Conservation (phyloP, 2,113 vertebrate species). For the Paraplagusia blochii region DNA sequence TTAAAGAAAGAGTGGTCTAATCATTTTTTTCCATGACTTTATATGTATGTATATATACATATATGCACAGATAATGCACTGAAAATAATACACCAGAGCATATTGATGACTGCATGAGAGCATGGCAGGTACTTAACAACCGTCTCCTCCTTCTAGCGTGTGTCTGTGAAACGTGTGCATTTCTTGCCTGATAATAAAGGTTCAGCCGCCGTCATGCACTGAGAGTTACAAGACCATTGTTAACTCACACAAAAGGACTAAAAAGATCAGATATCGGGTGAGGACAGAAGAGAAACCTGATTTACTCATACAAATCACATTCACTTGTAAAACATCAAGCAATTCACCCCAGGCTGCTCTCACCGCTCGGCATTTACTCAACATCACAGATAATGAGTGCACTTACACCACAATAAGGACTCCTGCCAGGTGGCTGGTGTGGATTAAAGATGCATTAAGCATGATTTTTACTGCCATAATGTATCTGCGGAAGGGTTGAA, state of each 20-base stretch:
- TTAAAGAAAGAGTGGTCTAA: too few relatives aligned
- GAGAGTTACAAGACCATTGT: conserved; percentile 8
- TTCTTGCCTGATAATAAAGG: conserved; percentile 17
- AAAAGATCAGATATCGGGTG: conserved; percentile 4
- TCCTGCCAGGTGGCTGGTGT: conserved; percentile 22
- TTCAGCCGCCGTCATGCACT: conserved; percentile 10
- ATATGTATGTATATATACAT: too few relatives aligned
- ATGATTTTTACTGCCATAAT: conserved; percentile 51
- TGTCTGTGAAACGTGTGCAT: conserved; percentile 1
- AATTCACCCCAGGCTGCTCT: conserved; percentile 47
- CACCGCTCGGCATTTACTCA: conserved; percentile 45
- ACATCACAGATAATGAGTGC: conserved; percentile 54
- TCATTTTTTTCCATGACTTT: too few relatives aligned
- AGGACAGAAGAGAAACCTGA: conserved; percentile 21
- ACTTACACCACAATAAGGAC: conserved; percentile 58
- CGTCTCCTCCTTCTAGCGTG: neutral
- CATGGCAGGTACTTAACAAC: too few relatives aligned
- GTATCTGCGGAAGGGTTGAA: conserved; percentile 43
- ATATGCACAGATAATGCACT: too few relatives aligned
- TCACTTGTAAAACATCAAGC: conserved; percentile 38
- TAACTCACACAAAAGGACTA: conserved; percentile 4
- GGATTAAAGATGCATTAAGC: conserved; percentile 61
- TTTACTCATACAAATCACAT: conserved; percentile 39
- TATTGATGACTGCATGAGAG: too few relatives aligned
- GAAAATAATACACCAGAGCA: too few relatives aligned